A percentile compares a stretch with the other conserved stretches of the same genome.
Conservation (phyloP, 1,140 invertebrate genomes). For the Drosophila murphyi region DNA sequence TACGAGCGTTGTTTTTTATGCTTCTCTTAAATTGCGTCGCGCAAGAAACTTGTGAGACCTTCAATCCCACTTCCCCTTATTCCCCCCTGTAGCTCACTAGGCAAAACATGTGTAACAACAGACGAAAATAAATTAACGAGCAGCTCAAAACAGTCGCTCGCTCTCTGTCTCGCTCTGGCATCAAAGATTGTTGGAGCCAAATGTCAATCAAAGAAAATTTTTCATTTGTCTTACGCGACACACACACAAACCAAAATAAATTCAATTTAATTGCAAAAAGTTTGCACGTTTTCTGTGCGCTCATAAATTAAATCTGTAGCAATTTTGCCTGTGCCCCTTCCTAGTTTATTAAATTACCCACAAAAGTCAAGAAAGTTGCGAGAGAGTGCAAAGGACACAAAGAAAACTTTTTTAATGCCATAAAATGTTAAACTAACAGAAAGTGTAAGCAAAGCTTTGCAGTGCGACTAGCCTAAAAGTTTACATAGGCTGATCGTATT, state of each 20-base stretch:
- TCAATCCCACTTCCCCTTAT: neutral
- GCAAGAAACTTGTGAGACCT: neutral
- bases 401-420: conserved; percentile 36
- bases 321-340: conserved; percentile 24
- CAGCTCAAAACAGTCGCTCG: conserved; percentile 12
- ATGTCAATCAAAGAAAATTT: conserved; percentile 48
- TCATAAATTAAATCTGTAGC: conserved; percentile 57
- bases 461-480: neutral
- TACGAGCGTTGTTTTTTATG: conserved; percentile 29
- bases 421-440: conserved; percentile 29
- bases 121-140: conserved; percentile 52
- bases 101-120: conserved; percentile 39
- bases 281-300: conserved; percentile 18
- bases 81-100: neutral
- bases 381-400: conserved; percentile 2
- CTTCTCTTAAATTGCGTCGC: conserved; percentile 27
- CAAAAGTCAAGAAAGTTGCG: conserved; percentile 28
- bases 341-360: conserved; percentile 71
- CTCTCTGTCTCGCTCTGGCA: conserved; percentile 1
- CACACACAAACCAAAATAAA: neutral
- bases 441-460: neutral
- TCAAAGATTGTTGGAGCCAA: conserved; percentile 10
- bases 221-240: conserved; percentile 31
- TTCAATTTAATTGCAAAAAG: conserved; percentile 46
- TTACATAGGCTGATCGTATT: neutral